Conservation (phyloP, 2,797 vertebrate species). For the Hypotaenidia philippensis region DNA sequence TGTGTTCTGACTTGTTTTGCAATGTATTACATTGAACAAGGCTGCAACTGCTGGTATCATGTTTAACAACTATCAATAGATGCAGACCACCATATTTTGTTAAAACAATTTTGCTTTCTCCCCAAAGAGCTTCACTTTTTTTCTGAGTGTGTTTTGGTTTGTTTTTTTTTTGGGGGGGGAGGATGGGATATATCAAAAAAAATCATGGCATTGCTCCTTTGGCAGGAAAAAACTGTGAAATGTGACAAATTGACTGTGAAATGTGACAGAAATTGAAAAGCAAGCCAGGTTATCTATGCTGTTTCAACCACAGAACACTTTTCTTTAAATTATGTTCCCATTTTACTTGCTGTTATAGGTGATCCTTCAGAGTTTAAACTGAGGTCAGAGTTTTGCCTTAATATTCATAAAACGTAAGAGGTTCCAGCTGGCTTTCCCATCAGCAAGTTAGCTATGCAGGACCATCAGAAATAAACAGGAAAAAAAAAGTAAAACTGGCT, state of each 20-base stretch:
- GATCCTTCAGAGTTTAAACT: conserved; percentile 3
- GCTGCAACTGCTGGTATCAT: rapidly evolving
- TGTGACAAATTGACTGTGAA: too few species aligned
- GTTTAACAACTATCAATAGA: not conserved
- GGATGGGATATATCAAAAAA: not conserved
- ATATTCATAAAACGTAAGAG: conserved; percentile 38
- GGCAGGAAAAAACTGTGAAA: not conserved
- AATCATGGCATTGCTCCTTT: not conserved
- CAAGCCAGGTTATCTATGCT: not conserved
- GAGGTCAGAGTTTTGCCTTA: conserved; percentile 40
- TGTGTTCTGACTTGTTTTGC: not conserved
- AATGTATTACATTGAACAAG: not conserved
- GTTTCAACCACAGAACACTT: not conserved
- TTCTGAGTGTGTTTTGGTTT: not conserved
- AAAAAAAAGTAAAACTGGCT: not conserved
- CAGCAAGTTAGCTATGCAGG: conserved; percentile 1
- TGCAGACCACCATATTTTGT: not conserved
- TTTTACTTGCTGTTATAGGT: not conserved
- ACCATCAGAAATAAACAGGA: conserved; percentile 13
- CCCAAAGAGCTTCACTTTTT: not conserved
- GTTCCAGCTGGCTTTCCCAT: conserved; percentile 45
- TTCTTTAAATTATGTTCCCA: not conserved
- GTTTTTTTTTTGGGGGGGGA: too few species aligned
- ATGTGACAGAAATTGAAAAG: not conserved
- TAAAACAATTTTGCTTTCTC: not conserved